These are phyloP conservation scores for Leucania comma DNA, from an alignment of 2,888 invertebrate species.

Conservation along the genomic window DNA sequence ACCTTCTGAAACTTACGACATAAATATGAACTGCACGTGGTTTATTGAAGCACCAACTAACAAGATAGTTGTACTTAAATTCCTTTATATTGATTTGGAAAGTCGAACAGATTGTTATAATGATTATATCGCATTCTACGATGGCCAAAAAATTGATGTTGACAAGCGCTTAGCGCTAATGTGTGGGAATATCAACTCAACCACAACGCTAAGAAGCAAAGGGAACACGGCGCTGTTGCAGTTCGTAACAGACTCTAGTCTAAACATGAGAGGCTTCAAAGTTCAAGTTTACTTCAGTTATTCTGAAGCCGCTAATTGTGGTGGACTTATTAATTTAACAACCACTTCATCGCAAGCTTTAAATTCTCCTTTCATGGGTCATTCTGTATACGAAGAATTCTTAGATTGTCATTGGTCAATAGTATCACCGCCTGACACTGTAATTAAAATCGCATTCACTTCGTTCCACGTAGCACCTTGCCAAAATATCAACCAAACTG, in stretches of 20 bases:
- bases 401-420: slow-evolving; percentile 95
- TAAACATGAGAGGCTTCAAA: slow-evolving; percentile 89
- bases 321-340: slow-evolving; percentile 92
- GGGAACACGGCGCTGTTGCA: slow-evolving; percentile 91
- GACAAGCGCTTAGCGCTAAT: slow-evolving; percentile 89
- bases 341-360: slow-evolving; percentile 78
- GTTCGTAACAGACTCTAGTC: slow-evolving; percentile 83
- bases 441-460: slow-evolving; percentile 91
- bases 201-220: slow-evolving; percentile 91
- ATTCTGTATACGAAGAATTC: slow-evolving; percentile 90
- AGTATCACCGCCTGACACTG: slow-evolving; percentile 90
- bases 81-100: slow-evolving; percentile 91
- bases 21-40: slow-evolving; percentile 94
- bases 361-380: slow-evolving; percentile 79
- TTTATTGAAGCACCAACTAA: slow-evolving; percentile 93
- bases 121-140: slow-evolving; percentile 92
- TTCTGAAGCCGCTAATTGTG: slow-evolving; percentile 92
- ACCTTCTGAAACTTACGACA: slow-evolving; percentile 83
- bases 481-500: slow-evolving; percentile 80
- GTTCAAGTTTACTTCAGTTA: slow-evolving; percentile 91
- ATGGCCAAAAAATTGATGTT: slow-evolving; percentile 72
- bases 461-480: slow-evolving; percentile 90
- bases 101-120: slow-evolving; percentile 84
- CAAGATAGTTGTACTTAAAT: slow-evolving; percentile 92
- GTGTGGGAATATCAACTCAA: slow-evolving; percentile 92